Conservation (phyloP, 2,888 invertebrate genomes). For the Alloscopus bannaensis region DNA sequence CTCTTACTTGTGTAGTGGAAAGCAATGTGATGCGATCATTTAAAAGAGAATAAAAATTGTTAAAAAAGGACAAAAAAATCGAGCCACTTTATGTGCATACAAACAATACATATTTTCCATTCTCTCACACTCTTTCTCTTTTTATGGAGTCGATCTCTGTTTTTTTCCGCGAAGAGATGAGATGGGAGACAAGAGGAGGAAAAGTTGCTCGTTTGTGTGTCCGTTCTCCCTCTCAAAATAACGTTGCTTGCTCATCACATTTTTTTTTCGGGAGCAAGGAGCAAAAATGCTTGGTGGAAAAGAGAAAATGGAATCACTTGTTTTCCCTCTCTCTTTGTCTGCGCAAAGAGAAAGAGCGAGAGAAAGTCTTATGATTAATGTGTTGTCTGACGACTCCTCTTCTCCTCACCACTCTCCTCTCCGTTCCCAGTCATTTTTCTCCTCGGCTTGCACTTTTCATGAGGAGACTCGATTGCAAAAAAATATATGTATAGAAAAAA, state of each 20-base stretch:
- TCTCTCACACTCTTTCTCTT: not conserved
- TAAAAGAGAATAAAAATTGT: not conserved
- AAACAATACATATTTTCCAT: not conserved
- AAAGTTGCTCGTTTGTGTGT: not conserved
- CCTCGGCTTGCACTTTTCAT: not conserved
- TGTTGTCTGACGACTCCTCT: conserved; percentile 29
- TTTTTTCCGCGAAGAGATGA: conserved; percentile 6
- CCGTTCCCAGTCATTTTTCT: conserved; percentile 6
- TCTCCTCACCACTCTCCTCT: conserved; percentile 4
- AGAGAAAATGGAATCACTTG: not conserved
- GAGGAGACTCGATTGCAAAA: conserved; percentile 7
- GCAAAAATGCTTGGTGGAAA: not conserved
- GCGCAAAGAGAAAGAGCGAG: not conserved
- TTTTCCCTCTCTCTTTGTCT: not conserved
- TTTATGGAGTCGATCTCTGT: not conserved
- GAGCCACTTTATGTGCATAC: not conserved
- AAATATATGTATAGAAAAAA: conserved; percentile 3
- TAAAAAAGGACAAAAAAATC: conserved; percentile 1
- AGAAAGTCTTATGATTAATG: conserved; percentile 51
- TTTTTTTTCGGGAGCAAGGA: not conserved
- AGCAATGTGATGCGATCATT: not conserved
- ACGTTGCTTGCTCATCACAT: conserved; percentile 20
- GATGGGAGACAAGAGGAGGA: not conserved
- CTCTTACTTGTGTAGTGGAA: not conserved
- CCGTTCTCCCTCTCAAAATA: not conserved